phyloP scores from a whole-genome alignment of 37 sponge, comb jelly and placozoan genomes.

The Lycopodina hypogea region DNA sequence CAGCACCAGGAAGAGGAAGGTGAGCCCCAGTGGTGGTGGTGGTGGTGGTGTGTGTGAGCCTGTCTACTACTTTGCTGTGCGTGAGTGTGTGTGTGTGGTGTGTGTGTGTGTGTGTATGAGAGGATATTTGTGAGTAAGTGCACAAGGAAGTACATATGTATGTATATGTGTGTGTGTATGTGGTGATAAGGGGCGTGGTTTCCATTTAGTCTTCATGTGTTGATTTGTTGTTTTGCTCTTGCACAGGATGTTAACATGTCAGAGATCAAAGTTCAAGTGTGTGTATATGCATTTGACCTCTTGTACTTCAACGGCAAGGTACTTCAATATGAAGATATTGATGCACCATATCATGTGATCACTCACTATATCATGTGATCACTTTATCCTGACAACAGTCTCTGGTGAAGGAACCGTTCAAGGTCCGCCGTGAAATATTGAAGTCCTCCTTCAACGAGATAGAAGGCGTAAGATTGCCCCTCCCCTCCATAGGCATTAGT shows the following conservation, averaged over 20 bases:
- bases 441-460: constrained; percentile 81
- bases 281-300: constrained; percentile 94
- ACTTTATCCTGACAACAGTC: constrained; percentile 28
- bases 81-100: constrained; percentile 1
- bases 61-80: not conserved
- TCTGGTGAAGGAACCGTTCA: constrained; percentile 82
- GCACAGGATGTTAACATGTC: constrained; percentile 76
- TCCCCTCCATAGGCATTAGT: not conserved
- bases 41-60: too few species aligned
- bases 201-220: too few species aligned
- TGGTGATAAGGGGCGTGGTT: too few species aligned
- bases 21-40: not conserved
- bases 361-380: too few species aligned
- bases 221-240: too few species aligned
- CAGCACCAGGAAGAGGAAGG: constrained; percentile 94
- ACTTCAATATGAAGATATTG: too few species aligned
- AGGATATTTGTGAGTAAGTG: too few species aligned
- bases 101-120: too few species aligned
- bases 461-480: constrained; percentile 72
- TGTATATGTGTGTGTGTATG: too few species aligned
- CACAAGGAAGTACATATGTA: too few species aligned
- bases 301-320: constrained; percentile 95
- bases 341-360: not conserved
- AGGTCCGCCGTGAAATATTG: constrained; percentile 72
- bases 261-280: constrained; percentile 94